Evolutionary conservation across 2,113 vertebrate genomes (phyloP), one percentile per base, ranked within the genome.

Genomic region (Lasiurus borealis): DNA sequence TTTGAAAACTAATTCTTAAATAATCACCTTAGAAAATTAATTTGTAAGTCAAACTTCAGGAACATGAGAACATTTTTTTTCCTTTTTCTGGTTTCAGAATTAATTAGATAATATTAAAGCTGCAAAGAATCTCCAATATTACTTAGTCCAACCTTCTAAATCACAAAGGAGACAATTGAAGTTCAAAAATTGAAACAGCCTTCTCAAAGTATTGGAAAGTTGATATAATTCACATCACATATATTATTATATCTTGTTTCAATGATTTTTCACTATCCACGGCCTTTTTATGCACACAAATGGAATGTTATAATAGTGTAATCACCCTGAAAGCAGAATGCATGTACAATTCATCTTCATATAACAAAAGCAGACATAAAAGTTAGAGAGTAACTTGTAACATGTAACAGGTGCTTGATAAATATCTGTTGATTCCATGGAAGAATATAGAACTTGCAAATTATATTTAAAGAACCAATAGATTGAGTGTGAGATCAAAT

Each of bases 1-100:
- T 52, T 91, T 87, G 57, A 90, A 91, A 87, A 71, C 4, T 66
- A 78, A 90, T 83, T 93, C 23, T 86, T 57, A 94, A 82, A 64
- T 73, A 92, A 59, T 48, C 36, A 80, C 44, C n/a, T 88, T 91
- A 50, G n/a, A 76, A 93, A 93, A 77, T 76, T 59, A 85, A 68
- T 69, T 97, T 13, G 72, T 91, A 75, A 88, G 27, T 90, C 9
- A 90, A 85, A 88, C 1, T 92, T 85, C 36, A 87, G 29, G 29
- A 94, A 21, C 19, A 21, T 88, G 14, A 82, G 31, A n/a, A 36
- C 80, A 40, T 90, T 12, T 14, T 46, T 88, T 69, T 12, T 50
- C 25, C 25, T 75, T 6, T 52, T 76, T 75, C 91, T 73, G 50
- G 29, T 85, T 93, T 18, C 27, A 86, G n/a, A 62, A 78, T 82